Evolutionary conservation across 1,140 invertebrate genomes (phyloP), one percentile per base, ranked within the genome.

Genomic region (Colletes latitarsis): DNA sequence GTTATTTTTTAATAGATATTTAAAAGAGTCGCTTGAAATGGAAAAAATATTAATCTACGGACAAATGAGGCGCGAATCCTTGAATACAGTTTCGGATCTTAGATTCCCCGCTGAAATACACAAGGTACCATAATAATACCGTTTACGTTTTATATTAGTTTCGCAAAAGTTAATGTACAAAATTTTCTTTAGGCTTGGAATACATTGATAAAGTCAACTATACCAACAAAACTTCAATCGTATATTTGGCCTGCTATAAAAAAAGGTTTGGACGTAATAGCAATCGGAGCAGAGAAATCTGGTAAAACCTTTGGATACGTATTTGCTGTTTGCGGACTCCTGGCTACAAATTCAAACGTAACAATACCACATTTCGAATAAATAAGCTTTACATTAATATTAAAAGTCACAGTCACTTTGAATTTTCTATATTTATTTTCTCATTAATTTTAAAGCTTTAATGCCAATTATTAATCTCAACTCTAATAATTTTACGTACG

Each of bases 161-260:
- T 57, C 39, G 0, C 57, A 15, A 17, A 70, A 19, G 57, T 68
- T 66, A 60, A 77, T 76, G 70, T 64, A 69, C 63, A 67, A 77
- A 15, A 39, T 69, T 12, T 60, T 79, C 74, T 75, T 8, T 19
- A 91, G 91, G 67, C 77, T 76, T 88, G 85, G 85, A n/a, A 60
- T 19, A 83, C n/a, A 64, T 68, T 41, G 6, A 58, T 82, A 8
- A 85, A 71, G 52, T 88, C 75, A 73, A 86, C 30, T 0, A 75
- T 68, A 46, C 84, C 84, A 58, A 89, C 84, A 71, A 88, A 81
- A 74, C 89, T 94, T 67, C 93, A 94, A 55, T 89, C 88, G 10
- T 92, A 93, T 63, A 90, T 93, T 30, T 94, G 91, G 91, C 92
- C 93, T 64, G 93, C 93, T 17, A 89, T 94, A 63, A 87, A 83